Base-by-base conservation (phyloP, 2,113 vertebrate genomes). In the Onychorhynchus coronatus region DNA sequence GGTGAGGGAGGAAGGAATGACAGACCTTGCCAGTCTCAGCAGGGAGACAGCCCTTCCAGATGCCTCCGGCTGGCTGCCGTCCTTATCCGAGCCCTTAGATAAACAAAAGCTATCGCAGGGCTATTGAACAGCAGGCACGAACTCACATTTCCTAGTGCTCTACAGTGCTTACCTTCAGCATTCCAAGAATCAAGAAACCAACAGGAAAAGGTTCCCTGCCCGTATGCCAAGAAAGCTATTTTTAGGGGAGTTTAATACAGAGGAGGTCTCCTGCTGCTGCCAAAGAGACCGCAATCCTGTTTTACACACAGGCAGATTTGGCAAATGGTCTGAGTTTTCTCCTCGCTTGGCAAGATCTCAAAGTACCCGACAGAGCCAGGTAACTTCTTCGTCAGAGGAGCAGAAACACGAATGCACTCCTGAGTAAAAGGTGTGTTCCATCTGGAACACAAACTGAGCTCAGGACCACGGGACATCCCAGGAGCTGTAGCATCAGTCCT, bases 261-360 rank as follows among this genome's bases (percentile, higher is more conserved):
- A 11, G 13, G 33, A 55, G 65, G 24, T 59, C 39, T 50, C 25
- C 49, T 78, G 47, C 42, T 35, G n/a, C 72, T 86, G 52, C 30
- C 52, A 22, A 11, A 74, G 70, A 59, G 28, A 73, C 35, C 16
- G 18, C 65, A 66, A 52, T 42, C 35, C 31, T 42, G 30, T n/a
- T 67, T 67, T 31, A 66, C 0, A 3, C 44, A 22, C 4, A 23
- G 33, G 50, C 13, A 39, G 53, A 47, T 30, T 11, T 35, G 24
- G 71, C 0, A 0, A 83, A 20, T 2, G 8, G 25, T 27, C 18
- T 1, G 52, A 62, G n/a, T 25, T 30, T 81, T 62, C 44, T 31
- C 42, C 17, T 70, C 0, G 0, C 37, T 82, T 30, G 47, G 71
- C 39, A 65, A 33, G 75, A 41, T 23, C 41, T 28, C 76, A 58